phyloP scores from a whole-genome alignment of 2,888 invertebrate genomes.

The Coecobrya sp. region DNA sequence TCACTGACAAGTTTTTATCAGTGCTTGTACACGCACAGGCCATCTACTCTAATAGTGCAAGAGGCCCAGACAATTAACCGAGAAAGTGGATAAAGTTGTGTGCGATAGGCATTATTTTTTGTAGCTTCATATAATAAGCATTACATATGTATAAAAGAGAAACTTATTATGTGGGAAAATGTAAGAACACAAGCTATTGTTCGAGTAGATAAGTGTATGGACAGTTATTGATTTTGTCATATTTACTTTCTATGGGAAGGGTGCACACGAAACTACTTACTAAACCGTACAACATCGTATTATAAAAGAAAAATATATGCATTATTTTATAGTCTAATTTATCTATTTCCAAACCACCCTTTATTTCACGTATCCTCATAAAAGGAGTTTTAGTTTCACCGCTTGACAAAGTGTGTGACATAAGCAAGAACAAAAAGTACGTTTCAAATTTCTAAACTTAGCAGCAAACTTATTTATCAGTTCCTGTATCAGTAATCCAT shows the following conservation, averaged over 20 bases:
- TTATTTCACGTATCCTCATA: neutral
- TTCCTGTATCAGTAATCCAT: no score
- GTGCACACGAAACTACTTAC: neutral
- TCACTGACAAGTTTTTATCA: no score
- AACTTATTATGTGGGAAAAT: neutral
- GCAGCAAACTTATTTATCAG: no score
- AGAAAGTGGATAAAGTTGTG: neutral
- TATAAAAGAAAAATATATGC: no score
- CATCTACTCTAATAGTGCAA: no score
- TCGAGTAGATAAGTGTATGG: neutral
- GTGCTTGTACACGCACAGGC: no score
- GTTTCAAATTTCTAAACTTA: no score
- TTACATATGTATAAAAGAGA: neutral
- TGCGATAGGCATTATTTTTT: neutral
- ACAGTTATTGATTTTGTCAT: neutral
- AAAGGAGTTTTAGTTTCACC: neutral
- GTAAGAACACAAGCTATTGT: neutral
- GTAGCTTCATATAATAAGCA: no score
- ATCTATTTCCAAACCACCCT: neutral
- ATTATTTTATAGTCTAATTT: neutral
- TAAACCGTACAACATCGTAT: neutral
- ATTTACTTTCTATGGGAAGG: neutral
- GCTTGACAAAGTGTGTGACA: no score
- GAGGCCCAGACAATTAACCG: neutral
- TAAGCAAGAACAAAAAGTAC: no score